A percentile compares a stretch with the other conserved stretches of the same genome.
Evolutionary conservation across 2,888 invertebrate genomes (phyloP).

Genomic region (Orchesella flavescens): DNA sequence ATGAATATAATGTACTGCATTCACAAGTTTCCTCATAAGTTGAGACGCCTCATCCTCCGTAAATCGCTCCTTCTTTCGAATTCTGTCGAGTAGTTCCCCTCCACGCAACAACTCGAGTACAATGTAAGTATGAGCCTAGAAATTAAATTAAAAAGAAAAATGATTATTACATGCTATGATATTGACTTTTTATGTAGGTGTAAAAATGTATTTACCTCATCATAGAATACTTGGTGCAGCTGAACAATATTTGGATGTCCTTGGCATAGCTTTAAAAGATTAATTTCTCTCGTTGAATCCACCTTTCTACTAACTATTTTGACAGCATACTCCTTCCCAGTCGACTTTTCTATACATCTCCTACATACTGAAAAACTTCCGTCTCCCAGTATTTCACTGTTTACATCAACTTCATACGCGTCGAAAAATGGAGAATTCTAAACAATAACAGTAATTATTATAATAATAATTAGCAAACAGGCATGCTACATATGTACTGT

Average conservation of each 20-base stretch:
- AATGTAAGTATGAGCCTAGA: constrained; percentile 87
- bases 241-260: constrained; percentile 91
- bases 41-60: constrained; percentile 86
- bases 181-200: too few relatives aligned
- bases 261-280: constrained; percentile 86
- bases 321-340: constrained; percentile 87
- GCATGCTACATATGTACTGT: too few relatives aligned
- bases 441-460: constrained; percentile 67
- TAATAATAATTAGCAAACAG: not conserved
- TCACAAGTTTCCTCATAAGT: constrained; percentile 86
- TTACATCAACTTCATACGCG: constrained; percentile 84
- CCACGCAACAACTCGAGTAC: constrained; percentile 89
- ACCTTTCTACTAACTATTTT: constrained; percentile 85
- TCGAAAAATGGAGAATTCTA: constrained; percentile 91
- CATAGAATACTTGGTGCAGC: constrained; percentile 87
- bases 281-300: constrained; percentile 84
- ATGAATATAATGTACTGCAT: constrained; percentile 91
- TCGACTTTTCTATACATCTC: constrained; percentile 83
- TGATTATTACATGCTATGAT: too few relatives aligned
- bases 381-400: constrained; percentile 83
- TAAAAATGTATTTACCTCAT: constrained; percentile 79
- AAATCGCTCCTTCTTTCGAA: constrained; percentile 80
- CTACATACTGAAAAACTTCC: constrained; percentile 92
- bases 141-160: too few relatives aligned
- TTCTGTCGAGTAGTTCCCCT: constrained; percentile 84